These are phyloP conservation scores for Chiroxiphia lanceolata DNA, from an alignment of 2,797 vertebrate species.

Conservation along the genomic window DNA sequence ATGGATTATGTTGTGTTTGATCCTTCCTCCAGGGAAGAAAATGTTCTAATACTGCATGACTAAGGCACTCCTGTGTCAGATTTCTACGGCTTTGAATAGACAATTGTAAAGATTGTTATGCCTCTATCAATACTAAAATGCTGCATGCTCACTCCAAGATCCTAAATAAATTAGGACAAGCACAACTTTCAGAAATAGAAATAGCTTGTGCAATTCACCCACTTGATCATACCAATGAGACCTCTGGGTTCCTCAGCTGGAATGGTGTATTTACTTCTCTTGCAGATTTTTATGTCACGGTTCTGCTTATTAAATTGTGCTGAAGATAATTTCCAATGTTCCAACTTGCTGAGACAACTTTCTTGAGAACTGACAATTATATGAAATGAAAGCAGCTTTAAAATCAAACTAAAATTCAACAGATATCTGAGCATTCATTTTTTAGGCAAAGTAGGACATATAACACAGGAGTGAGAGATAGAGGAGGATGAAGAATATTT, in stretches of 20 bases:
- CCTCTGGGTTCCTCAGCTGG: neutral
- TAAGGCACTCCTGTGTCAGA: constrained; percentile 45
- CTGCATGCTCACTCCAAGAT: neutral
- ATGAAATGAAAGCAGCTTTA: neutral
- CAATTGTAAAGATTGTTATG: neutral
- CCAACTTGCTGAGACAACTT: neutral
- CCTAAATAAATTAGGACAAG: neutral
- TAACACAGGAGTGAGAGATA: accelerated
- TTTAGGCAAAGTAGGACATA: neutral
- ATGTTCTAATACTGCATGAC: neutral
- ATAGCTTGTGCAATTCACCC: neutral
- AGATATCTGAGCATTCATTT: neutral
- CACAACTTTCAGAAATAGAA: neutral
- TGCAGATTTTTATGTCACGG: neutral
- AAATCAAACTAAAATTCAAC: neutral
- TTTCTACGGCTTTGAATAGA: neutral
- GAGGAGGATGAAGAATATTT: neutral
- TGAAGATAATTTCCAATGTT: neutral
- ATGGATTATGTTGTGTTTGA: constrained; percentile 31
- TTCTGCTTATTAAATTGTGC: neutral
- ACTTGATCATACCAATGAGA: neutral
- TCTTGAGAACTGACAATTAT: neutral
- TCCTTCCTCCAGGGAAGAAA: constrained; percentile 22
- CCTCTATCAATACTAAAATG: neutral
- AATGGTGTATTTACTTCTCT: neutral